These are phyloP conservation scores for Gisinianus flammeolus DNA, from an alignment of 2,888 invertebrate species.

Conservation along the genomic window DNA sequence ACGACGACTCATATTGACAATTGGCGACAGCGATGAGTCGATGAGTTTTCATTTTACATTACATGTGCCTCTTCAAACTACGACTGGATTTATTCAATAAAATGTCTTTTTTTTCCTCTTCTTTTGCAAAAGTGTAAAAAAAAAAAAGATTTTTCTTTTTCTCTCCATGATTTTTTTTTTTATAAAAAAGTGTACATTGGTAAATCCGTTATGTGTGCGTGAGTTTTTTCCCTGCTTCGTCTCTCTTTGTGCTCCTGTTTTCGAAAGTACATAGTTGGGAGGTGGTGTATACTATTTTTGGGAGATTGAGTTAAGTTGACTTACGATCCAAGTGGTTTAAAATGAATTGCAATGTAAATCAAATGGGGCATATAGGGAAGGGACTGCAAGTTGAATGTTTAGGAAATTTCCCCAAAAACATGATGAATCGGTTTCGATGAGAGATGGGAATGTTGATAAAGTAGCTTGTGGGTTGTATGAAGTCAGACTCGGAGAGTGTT, in stretches of 20 bases:
- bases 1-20: background rate
- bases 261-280: too few relatives aligned
- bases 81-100: too few relatives aligned
- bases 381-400: conserved; percentile 11
- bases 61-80: too few relatives aligned
- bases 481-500: conserved; percentile 34
- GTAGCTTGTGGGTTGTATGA: conserved; percentile 44
- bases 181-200: too few relatives aligned
- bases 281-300: background rate
- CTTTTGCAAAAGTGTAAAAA: too few relatives aligned
- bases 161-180: too few relatives aligned
- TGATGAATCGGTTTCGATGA: conserved; percentile 56
- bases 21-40: background rate
- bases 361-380: conserved; percentile 4
- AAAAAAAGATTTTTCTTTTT: too few relatives aligned
- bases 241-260: too few relatives aligned
- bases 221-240: too few relatives aligned
- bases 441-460: conserved; percentile 53
- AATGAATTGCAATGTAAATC: conserved; percentile 7
- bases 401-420: conserved; percentile 39
- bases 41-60: too few relatives aligned
- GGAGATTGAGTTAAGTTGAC: background rate
- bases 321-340: background rate
- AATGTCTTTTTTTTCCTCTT: too few relatives aligned
- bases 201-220: too few relatives aligned